These are phyloP conservation scores for Apoda limacodes DNA, from an alignment of 2,888 invertebrate genomes.

Conservation along the genomic window DNA sequence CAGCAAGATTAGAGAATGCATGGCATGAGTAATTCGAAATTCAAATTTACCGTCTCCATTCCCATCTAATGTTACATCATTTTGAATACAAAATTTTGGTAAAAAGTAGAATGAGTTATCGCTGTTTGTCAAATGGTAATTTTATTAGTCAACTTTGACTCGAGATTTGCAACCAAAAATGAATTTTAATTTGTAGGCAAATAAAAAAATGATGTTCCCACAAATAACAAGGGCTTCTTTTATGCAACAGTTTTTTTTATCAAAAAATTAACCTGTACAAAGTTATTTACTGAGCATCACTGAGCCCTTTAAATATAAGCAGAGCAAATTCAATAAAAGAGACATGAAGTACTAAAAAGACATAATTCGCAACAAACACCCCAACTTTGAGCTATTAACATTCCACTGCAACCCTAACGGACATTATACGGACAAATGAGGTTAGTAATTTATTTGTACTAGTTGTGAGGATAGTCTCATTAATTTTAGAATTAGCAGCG, in stretches of 20 bases:
- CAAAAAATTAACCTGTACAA: constrained; percentile 6
- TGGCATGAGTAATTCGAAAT: too few species aligned
- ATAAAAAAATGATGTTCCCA: too few species aligned
- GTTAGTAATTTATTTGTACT: constrained; percentile 21
- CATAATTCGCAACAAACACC: constrained; percentile 24
- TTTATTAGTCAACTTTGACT: not conserved
- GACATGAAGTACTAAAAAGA: constrained; percentile 25
- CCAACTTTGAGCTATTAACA: constrained; percentile 28
- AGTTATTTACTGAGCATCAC: too few species aligned
- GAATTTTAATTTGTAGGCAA: not conserved
- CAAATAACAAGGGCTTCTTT: too few species aligned
- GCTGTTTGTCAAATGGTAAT: too few species aligned
- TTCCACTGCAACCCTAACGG: constrained; percentile 28
- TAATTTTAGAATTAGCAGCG: constrained; percentile 20
- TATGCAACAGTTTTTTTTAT: constrained; percentile 3
- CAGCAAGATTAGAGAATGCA: too few species aligned
- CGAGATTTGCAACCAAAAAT: not conserved
- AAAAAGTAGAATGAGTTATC: too few species aligned
- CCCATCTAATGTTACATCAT: too few species aligned
- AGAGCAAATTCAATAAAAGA: constrained; percentile 25
- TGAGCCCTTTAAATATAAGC: constrained; percentile 1
- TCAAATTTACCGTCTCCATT: too few species aligned
- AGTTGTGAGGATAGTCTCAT: constrained; percentile 20
- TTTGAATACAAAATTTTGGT: too few species aligned
- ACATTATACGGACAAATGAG: constrained; percentile 27